These are phyloP conservation scores for Drosophila melanica DNA, from an alignment of 1,140 invertebrate genomes.

Conservation along the genomic window DNA sequence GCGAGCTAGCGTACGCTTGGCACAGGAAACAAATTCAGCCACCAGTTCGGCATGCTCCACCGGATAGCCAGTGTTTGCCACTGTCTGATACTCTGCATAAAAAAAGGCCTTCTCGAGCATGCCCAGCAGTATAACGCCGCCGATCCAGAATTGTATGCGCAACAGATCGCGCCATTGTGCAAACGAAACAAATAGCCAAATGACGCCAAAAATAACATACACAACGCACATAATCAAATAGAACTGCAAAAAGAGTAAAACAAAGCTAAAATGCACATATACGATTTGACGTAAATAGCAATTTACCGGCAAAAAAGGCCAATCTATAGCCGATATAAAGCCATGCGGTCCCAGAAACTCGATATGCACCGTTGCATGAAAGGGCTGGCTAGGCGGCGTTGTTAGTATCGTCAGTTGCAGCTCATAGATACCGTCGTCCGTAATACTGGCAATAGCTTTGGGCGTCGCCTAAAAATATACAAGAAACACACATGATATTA, in stretches of 20 bases:
- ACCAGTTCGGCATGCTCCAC: constrained; percentile 89
- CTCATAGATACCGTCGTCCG: constrained; percentile 86
- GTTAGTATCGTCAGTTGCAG: constrained; percentile 83
- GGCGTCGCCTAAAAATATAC: constrained; percentile 60
- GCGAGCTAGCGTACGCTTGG: constrained; percentile 94
- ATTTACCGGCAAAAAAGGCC: constrained; percentile 88
- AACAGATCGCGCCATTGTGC: constrained; percentile 95
- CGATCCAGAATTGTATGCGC: constrained; percentile 98
- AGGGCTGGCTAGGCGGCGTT: constrained; percentile 57
- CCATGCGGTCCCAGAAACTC: constrained; percentile 88
- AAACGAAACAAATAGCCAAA: constrained; percentile 93
- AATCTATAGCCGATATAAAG: constrained; percentile 90
- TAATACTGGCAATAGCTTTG: constrained; percentile 83
- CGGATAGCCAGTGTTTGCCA: constrained; percentile 90
- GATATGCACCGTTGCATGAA: constrained; percentile 86
- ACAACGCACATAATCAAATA: constrained; percentile 95
- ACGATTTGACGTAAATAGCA: background rate
- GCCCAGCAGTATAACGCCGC: constrained; percentile 93
- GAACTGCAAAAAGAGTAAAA: constrained; percentile 86
- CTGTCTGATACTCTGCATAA: constrained; percentile 93
- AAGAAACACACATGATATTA: background rate
- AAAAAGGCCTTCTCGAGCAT: constrained; percentile 95
- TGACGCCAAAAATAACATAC: constrained; percentile 92
- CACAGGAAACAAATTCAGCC: constrained; percentile 93
- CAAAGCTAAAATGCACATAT: background rate